Evolutionary conservation across 2,888 invertebrate species (phyloP).

Genomic region (Zaprionus bogoriensis): DNA sequence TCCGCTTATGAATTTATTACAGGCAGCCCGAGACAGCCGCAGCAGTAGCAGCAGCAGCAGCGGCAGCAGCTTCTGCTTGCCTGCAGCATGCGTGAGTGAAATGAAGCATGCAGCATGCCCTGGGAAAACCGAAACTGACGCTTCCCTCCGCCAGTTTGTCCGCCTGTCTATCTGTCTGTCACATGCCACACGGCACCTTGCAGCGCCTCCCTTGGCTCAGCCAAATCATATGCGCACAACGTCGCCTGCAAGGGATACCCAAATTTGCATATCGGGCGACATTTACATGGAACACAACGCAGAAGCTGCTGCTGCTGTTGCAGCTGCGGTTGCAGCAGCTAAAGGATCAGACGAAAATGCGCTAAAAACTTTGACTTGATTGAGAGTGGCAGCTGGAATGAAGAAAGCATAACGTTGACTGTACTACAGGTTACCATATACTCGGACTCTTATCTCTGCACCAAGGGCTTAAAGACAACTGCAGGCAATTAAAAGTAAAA

Average conservation of each 20-base stretch:
- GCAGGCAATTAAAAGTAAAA: too few relatives aligned
- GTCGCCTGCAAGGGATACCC: constrained; percentile 29
- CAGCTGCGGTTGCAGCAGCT: constrained; percentile 8
- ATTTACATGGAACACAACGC: constrained; percentile 47
- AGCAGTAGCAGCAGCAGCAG: constrained; percentile 8
- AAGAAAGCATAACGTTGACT: neutral
- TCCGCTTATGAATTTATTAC: constrained; percentile 65
- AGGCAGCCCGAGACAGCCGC: constrained; percentile 16
- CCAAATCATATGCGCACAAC: constrained; percentile 56
- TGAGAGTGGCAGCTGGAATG: constrained; percentile 31
- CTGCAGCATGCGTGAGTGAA: constrained; percentile 37
- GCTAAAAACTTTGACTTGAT: constrained; percentile 55
- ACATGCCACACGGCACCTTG: neutral
- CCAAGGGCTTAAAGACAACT: too few relatives aligned
- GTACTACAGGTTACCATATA: neutral
- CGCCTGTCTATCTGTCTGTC: neutral
- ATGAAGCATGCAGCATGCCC: constrained; percentile 38
- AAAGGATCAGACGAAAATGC: constrained; percentile 33
- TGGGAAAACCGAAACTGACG: constrained; percentile 2
- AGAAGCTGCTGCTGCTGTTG: constrained; percentile 16
- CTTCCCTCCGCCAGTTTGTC: constrained; percentile 8
- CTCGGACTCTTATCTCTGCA: too few relatives aligned
- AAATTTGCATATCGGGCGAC: constrained; percentile 46
- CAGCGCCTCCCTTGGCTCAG: constrained; percentile 11
- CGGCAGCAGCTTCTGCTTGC: constrained; percentile 9